A percentile compares a stretch with the other conserved stretches of the same genome.
Evolutionary conservation across 2,888 invertebrate species (phyloP).

Genomic region (Hololepta plana): DNA sequence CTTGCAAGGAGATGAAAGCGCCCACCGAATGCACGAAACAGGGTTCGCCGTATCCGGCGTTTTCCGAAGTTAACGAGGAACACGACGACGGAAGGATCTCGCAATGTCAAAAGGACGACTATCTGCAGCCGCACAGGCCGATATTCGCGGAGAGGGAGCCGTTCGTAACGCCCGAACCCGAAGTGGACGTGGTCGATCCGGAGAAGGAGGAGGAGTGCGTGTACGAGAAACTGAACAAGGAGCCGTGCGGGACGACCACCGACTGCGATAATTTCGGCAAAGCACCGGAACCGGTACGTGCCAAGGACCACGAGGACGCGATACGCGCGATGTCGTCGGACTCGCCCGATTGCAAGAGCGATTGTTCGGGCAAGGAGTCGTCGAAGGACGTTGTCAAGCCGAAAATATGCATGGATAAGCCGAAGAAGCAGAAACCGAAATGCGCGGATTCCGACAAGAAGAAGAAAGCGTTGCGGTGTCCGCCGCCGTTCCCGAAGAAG

Average conservation of each 20-base stretch:
- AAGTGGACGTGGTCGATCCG: conserved; percentile 12
- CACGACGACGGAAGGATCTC: conserved; percentile 11
- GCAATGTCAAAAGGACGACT: conserved; percentile 12
- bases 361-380: too few relatives aligned
- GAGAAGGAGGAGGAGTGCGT: conserved; percentile 14
- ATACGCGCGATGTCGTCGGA: too few relatives aligned
- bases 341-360: too few relatives aligned
- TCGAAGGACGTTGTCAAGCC: too few relatives aligned
- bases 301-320: conserved; percentile 9
- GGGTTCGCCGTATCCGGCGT: conserved; percentile 15
- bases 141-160: conserved; percentile 7
- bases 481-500: too few relatives aligned
- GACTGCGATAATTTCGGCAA: conserved; percentile 14
- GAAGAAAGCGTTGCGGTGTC: too few relatives aligned
- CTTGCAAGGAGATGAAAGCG: too few relatives aligned
- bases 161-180: conserved; percentile 12
- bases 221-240: conserved; percentile 11
- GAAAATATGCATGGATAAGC: too few relatives aligned
- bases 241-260: conserved; percentile 11
- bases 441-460: too few relatives aligned
- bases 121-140: conserved; percentile 14
- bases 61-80: conserved; percentile 15
- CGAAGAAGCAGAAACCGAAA: too few relatives aligned
- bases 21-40: conserved; percentile 15
- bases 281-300: conserved; percentile 10